Evolutionary conservation across 35 echinoderm and acorn worm genomes (phyloP).

Genomic region (Heliocidaris erythrogramma): DNA sequence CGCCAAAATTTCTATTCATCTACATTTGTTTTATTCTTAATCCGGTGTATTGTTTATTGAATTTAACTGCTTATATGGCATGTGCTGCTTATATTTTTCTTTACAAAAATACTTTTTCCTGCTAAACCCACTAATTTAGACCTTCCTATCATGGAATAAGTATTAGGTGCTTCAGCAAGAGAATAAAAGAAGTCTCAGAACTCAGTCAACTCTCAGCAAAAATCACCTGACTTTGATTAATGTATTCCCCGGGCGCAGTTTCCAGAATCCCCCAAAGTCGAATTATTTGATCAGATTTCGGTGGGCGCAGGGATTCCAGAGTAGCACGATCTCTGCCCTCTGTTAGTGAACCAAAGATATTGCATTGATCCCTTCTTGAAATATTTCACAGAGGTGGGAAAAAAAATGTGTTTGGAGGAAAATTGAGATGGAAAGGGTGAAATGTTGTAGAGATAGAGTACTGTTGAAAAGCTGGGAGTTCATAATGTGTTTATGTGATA

Average conservation of each 20-base stretch:
- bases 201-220: not conserved
- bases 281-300: conserved; percentile 51
- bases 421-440: not conserved
- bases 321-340: not conserved
- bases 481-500: not conserved
- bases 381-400: not conserved
- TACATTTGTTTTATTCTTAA: too few species aligned
- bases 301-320: not conserved
- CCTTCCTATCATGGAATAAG: too few species aligned
- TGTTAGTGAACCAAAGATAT: not conserved
- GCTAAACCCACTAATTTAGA: too few species aligned
- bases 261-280: conserved; percentile 32
- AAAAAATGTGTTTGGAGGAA: not conserved
- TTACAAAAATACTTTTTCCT: too few species aligned
- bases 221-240: conserved; percentile 48
- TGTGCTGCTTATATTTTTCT: too few species aligned
- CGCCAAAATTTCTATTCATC: too few species aligned
- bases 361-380: not conserved
- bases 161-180: not conserved
- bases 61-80: too few species aligned
- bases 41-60: too few species aligned
- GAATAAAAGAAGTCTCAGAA: not conserved
- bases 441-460: not conserved
- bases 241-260: conserved; percentile 32
- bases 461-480: not conserved